A percentile compares a stretch with the other conserved stretches of the same genome.
phyloP scores from a whole-genome alignment of 2,888 invertebrate genomes.

The Steinernema hermaphroditum region DNA sequence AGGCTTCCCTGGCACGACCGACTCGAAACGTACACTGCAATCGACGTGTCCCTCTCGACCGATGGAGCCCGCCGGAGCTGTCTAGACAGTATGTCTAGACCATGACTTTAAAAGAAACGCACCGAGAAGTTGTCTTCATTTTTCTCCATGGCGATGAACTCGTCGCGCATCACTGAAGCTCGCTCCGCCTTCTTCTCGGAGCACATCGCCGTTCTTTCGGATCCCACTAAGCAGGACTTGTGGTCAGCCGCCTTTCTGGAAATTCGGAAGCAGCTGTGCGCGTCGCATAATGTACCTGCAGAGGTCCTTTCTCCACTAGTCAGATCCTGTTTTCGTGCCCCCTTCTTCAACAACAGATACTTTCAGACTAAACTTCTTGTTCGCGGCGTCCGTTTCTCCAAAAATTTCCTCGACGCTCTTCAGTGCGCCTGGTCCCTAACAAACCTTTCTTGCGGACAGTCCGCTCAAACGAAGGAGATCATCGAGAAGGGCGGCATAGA shows the following conservation, averaged over 20 bases:
- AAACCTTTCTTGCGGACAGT: conserved; percentile 4
- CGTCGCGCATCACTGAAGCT: too few relatives aligned
- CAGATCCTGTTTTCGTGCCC: neutral
- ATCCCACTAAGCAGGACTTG: neutral
- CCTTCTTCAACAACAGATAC: neutral
- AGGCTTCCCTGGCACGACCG: neutral
- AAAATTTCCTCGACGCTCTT: neutral
- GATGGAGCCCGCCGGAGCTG: too few relatives aligned
- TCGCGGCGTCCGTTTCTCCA: neutral
- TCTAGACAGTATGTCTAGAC: too few relatives aligned
- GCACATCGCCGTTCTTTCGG: neutral
- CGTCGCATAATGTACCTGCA: neutral
- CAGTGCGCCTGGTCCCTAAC: conserved; percentile 21
- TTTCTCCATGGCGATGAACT: too few relatives aligned
- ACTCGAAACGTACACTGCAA: neutral
- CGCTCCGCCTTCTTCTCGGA: conserved; percentile 1
- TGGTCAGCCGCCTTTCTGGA: neutral
- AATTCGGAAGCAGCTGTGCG: neutral
- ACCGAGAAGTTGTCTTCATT: too few relatives aligned
- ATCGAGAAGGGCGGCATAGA: neutral
- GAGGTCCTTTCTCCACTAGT: neutral
- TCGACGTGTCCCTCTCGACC: neutral
- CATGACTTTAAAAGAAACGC: too few relatives aligned
- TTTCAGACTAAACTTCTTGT: neutral
- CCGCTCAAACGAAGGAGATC: conserved; percentile 13